Evolutionary conservation across 2,113 vertebrate species (phyloP).

Genomic region (Oreochromis tanganicae): DNA sequence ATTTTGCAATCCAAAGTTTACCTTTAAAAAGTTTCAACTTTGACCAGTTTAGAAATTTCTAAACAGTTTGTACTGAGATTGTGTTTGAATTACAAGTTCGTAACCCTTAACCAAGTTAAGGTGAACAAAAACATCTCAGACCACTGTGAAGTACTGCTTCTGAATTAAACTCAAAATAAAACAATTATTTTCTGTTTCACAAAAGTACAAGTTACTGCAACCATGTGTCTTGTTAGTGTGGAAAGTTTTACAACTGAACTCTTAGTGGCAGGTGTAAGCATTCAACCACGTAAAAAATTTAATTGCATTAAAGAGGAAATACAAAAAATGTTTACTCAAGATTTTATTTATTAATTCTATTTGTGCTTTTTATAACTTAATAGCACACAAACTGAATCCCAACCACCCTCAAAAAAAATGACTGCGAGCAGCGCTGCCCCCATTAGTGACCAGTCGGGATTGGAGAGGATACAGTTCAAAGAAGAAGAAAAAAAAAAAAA

Average conservation of each 20-base stretch:
- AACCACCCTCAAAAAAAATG: slow-evolving; percentile 62
- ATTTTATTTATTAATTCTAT: slow-evolving; percentile 73
- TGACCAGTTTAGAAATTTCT: background rate
- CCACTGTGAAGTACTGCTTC: background rate
- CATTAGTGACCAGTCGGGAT: slow-evolving; percentile 47
- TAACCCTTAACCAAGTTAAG: background rate
- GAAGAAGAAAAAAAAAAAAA: background rate
- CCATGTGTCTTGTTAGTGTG: background rate
- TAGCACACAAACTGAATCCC: slow-evolving; percentile 72
- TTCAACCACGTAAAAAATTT: background rate
- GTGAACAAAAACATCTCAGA: background rate
- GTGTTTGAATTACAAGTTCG: background rate
- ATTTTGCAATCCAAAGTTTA: background rate
- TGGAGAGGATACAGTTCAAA: slow-evolving; percentile 38
- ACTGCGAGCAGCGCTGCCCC: slow-evolving; percentile 60
- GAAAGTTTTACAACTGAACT: background rate
- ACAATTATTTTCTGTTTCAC: background rate
- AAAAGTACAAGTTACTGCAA: background rate
- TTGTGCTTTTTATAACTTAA: slow-evolving; percentile 73
- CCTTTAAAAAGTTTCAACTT: background rate
- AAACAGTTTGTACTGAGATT: background rate
- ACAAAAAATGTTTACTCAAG: slow-evolving; percentile 54
- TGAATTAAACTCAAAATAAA: background rate
- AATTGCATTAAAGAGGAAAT: background rate
- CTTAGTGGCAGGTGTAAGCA: background rate